Evolutionary conservation across 2,113 vertebrate species (phyloP).

Genomic region (Bothrops jararaca): DNA sequence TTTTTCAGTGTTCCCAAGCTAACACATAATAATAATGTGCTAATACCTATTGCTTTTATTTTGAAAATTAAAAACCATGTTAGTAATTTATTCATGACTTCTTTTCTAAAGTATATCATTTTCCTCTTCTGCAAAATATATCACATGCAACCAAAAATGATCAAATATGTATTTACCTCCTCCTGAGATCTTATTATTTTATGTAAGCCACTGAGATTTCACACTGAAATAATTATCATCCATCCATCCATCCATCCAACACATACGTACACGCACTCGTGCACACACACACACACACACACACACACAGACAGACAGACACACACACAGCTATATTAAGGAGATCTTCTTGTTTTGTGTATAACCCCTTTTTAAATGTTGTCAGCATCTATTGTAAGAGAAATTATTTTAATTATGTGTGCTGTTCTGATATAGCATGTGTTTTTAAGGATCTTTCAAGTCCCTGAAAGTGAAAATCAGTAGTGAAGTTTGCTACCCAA

Average conservation of each 20-base stretch:
- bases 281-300: constrained; percentile 7
- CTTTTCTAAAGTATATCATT: constrained; percentile 46
- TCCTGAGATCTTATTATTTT: constrained; percentile 82
- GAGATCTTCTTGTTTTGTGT: constrained; percentile 74
- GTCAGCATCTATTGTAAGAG: constrained; percentile 69
- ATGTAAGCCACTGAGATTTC: constrained; percentile 80
- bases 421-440: constrained; percentile 72
- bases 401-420: constrained; percentile 71
- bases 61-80: constrained; percentile 55
- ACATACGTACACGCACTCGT: constrained; percentile 33
- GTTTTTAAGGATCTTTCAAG: constrained; percentile 66
- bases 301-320: constrained; percentile 33
- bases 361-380: constrained; percentile 66
- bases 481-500: constrained; percentile 61
- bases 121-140: constrained; percentile 54
- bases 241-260: constrained; percentile 67
- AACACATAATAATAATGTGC: constrained; percentile 61
- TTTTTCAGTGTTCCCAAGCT: constrained; percentile 46
- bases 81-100: constrained; percentile 66
- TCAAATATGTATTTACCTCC: constrained; percentile 82
- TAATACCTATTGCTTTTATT: constrained; percentile 62
- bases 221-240: constrained; percentile 86
- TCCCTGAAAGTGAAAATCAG: constrained; percentile 46
- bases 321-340: constrained; percentile 59
- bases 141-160: constrained; percentile 75